These are phyloP conservation scores for Polyodon spathula DNA, from an alignment of 2,113 vertebrate genomes.

Conservation along the genomic window DNA sequence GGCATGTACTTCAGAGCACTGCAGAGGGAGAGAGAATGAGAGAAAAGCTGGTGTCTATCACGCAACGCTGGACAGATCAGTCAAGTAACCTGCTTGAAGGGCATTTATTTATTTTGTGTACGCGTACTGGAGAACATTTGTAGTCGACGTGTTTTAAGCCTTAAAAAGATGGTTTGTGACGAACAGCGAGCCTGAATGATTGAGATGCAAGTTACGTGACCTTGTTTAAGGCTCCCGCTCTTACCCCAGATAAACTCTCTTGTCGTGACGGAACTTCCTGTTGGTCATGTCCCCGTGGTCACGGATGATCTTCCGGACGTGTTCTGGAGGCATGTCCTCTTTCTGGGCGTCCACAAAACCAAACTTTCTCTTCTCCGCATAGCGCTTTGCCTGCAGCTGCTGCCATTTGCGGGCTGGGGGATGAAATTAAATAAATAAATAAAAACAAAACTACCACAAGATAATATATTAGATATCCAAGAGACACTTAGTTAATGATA, in stretches of 20 bases:
- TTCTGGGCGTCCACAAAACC: conserved; percentile 98
- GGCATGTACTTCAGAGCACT: conserved; percentile 98
- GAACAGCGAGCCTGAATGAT: too few relatives aligned
- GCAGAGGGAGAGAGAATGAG: conserved; percentile 5
- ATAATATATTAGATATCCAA: not conserved
- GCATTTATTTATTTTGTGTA: too few relatives aligned
- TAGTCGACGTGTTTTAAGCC: too few relatives aligned
- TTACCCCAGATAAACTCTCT: conserved; percentile 93
- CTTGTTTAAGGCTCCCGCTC: too few relatives aligned
- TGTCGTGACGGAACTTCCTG: conserved; percentile 96
- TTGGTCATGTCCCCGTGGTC: conserved; percentile 99
- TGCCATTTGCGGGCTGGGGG: conserved; percentile 91
- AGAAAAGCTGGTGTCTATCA: not conserved
- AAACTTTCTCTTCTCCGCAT: conserved; percentile 95
- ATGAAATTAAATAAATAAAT: not conserved
- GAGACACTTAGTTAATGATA: too few relatives aligned
- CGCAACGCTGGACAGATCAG: not conserved
- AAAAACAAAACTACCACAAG: not conserved
- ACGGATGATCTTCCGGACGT: conserved; percentile 94
- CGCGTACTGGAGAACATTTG: too few relatives aligned
- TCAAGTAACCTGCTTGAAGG: not conserved
- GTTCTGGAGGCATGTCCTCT: conserved; percentile 97
- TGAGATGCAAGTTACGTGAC: too few relatives aligned
- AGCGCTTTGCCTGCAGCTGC: conserved; percentile 93
- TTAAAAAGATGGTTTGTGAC: too few relatives aligned